Conservation (phyloP, 2,113 vertebrate species). For the Chaenocephalus aceratus region DNA sequence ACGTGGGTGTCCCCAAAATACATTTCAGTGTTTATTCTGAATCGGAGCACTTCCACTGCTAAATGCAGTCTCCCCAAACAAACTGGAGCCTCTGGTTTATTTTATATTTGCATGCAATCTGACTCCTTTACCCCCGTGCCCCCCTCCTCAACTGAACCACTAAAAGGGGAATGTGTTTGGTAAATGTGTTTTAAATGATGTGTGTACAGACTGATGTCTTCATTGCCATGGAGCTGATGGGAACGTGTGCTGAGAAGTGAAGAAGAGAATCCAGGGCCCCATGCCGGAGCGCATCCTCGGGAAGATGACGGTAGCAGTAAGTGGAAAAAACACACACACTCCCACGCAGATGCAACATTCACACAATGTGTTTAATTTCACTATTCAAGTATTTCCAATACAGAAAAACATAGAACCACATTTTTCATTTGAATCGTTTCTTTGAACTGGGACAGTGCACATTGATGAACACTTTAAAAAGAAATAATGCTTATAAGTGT, state of each 20-base stretch:
- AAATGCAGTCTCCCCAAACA: background rate
- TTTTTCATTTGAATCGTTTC: too few relatives aligned
- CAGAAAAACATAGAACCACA: too few relatives aligned
- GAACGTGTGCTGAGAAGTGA: constrained; percentile 95
- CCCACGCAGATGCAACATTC: background rate
- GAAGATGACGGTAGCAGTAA: constrained; percentile 96
- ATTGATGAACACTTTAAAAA: too few relatives aligned
- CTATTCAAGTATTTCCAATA: too few relatives aligned
- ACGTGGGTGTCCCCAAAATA: constrained; percentile 80
- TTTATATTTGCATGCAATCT: background rate
- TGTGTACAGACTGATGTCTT: constrained; percentile 91
- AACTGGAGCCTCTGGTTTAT: constrained; percentile 4
- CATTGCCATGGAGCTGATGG: constrained; percentile 98
- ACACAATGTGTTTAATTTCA: too few relatives aligned
- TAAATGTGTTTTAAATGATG: background rate
- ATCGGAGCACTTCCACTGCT: background rate
- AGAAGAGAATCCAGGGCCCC: constrained; percentile 95
- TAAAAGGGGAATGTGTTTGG: background rate
- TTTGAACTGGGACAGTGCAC: too few relatives aligned
- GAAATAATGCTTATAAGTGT: too few relatives aligned
- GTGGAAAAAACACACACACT: constrained; percentile 42
- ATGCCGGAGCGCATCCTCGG: constrained; percentile 94
- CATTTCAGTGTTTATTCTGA: constrained; percentile 1
- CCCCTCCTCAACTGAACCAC: background rate
- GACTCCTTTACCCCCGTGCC: background rate